Percentiles rank a stretch among this genome's conserved stretches.
Conservation (phyloP, 2,888 invertebrate genomes). For the Hydropsyche betteni region DNA sequence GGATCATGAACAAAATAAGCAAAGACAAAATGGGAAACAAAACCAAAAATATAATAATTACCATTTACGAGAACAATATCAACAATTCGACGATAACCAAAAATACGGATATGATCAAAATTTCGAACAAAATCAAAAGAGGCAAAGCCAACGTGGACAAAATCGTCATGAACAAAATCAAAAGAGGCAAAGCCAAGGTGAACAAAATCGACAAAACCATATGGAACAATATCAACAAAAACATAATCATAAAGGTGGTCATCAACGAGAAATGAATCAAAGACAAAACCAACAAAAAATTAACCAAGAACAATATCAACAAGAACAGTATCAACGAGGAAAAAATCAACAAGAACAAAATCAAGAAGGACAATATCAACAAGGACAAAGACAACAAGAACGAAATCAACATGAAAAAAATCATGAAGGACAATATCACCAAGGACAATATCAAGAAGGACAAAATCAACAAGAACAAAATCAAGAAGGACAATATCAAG, state of each 20-base stretch:
- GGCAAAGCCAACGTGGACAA: not conserved
- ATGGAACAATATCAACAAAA: not conserved
- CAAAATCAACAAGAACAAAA: not conserved
- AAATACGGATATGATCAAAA: not conserved
- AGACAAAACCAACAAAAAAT: not conserved
- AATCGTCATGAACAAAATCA: not conserved
- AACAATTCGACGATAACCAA: too few relatives aligned
- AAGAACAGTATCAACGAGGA: not conserved
- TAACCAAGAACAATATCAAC: not conserved
- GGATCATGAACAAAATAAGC: not conserved
- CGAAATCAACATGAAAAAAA: too few relatives aligned
- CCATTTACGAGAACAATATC: too few relatives aligned
- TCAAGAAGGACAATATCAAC: not conserved
- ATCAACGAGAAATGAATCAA: not conserved
- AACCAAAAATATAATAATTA: not conserved
- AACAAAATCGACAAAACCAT: not conserved
- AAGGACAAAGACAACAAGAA: not conserved
- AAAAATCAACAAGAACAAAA: not conserved
- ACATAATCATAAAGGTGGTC: not conserved
- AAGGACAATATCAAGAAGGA: not conserved
- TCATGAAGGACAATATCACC: not conserved
- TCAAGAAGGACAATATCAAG: not conserved
- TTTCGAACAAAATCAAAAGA: constrained; percentile 5
- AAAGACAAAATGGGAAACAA: not conserved
- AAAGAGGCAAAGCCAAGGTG: not conserved